Conservation (phyloP, 2,113 vertebrate species). For the Panthera leo region DNA sequence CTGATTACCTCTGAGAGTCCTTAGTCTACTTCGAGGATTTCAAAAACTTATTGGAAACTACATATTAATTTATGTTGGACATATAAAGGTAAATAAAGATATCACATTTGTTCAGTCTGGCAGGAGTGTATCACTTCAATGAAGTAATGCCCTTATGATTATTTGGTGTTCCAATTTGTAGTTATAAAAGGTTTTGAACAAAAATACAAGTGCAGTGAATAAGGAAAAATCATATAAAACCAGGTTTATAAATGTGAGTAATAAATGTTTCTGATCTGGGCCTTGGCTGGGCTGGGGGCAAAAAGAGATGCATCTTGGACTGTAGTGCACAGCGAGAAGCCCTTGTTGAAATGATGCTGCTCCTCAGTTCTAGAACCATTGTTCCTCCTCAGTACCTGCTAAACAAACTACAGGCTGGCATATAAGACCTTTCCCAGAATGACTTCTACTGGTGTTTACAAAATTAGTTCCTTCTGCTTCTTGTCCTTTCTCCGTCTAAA, state of each 20-base stretch:
- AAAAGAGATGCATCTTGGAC: not conserved
- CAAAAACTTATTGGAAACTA: not conserved
- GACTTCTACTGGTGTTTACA: not conserved
- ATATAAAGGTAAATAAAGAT: not conserved
- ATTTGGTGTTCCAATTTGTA: not conserved
- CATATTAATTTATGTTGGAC: not conserved
- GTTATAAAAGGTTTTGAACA: not conserved
- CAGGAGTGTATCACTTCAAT: not conserved
- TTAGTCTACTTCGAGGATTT: not conserved
- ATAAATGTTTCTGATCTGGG: not conserved
- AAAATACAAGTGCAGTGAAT: not conserved
- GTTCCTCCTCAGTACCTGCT: not conserved
- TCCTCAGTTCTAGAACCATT: not conserved
- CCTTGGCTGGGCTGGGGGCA: not conserved
- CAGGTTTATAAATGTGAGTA: not conserved
- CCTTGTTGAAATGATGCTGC: accelerated
- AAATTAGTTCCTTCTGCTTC: not conserved
- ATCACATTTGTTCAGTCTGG: not conserved
- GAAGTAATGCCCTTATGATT: not conserved
- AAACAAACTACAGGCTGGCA: too few relatives aligned
- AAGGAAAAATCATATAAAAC: not conserved
- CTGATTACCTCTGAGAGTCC: not conserved
- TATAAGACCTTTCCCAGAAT: too few relatives aligned
- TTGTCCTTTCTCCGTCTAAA: not conserved
- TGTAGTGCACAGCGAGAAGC: accelerated